Conservation (phyloP, 2,113 vertebrate species). For the Brachirus orientalis region DNA sequence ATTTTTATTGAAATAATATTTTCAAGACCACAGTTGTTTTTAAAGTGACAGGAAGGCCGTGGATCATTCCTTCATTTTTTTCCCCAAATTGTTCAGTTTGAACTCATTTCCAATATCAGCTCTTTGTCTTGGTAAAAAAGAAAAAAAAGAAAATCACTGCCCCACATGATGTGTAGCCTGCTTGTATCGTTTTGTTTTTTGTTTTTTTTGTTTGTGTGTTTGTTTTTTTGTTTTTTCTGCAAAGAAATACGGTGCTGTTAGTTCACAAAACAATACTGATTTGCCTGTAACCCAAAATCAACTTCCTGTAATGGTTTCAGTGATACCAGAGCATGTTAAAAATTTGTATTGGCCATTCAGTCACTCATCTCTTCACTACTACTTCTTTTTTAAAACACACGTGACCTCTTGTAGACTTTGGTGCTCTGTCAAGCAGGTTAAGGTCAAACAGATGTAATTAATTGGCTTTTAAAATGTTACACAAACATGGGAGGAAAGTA, state of each 20-base stretch:
- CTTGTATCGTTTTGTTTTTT: conserved; percentile 28
- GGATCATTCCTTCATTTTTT: conserved; percentile 70
- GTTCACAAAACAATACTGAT: conserved; percentile 51
- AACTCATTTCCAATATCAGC: conserved; percentile 55
- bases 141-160: conserved; percentile 49
- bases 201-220: no score
- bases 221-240: conserved; percentile 39
- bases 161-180: conserved; percentile 61
- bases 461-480: conserved; percentile 68
- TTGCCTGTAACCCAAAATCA: conserved; percentile 36
- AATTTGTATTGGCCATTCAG: conserved; percentile 48
- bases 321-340: conserved; percentile 56
- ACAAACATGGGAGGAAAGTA: conserved; percentile 48
- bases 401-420: conserved; percentile 71
- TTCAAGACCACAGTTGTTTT: conserved; percentile 82
- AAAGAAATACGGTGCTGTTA: conserved; percentile 68
- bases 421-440: conserved; percentile 67
- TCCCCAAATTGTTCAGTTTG: conserved; percentile 46
- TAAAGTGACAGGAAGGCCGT: conserved; percentile 66
- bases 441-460: conserved; percentile 46
- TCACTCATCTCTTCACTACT: conserved; percentile 47
- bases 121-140: conserved; percentile 57
- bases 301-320: conserved; percentile 37
- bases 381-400: conserved; percentile 49
- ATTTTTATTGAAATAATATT: conserved; percentile 85